Conservation (phyloP, 2,888 invertebrate species). For the Hyppa rectilinea region DNA sequence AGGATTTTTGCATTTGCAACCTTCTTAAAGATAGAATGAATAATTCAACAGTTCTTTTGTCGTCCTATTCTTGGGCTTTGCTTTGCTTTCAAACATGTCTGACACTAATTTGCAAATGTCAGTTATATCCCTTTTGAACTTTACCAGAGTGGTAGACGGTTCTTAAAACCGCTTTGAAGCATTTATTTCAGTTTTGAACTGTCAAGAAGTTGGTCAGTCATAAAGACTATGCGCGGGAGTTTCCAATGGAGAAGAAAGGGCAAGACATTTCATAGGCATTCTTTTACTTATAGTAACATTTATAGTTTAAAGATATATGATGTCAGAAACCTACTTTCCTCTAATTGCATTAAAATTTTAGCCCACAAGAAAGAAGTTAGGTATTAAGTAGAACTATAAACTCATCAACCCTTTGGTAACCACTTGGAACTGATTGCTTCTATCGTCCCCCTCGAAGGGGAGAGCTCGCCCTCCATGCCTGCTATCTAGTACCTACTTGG, state of each 20-base stretch:
- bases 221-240: neutral
- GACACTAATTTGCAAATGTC: neutral
- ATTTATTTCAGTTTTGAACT: neutral
- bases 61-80: neutral
- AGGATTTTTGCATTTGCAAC: slow-evolving; percentile 5
- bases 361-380: neutral
- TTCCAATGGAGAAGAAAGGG: neutral
- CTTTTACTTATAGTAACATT: neutral
- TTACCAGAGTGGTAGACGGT: neutral
- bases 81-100: neutral
- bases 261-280: neutral
- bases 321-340: neutral
- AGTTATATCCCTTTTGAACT: neutral
- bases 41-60: neutral
- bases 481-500: neutral
- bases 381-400: neutral
- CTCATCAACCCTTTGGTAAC: neutral
- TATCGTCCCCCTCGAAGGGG: slow-evolving; percentile 8
- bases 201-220: neutral
- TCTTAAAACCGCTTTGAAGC: neutral
- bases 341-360: neutral
- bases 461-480: slow-evolving; percentile 3
- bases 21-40: neutral
- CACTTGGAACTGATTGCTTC: slow-evolving; percentile 38
- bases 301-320: neutral